Conservation (phyloP, 92 coral and sea anemone genomes). For the Epizoanthus ramosus region DNA sequence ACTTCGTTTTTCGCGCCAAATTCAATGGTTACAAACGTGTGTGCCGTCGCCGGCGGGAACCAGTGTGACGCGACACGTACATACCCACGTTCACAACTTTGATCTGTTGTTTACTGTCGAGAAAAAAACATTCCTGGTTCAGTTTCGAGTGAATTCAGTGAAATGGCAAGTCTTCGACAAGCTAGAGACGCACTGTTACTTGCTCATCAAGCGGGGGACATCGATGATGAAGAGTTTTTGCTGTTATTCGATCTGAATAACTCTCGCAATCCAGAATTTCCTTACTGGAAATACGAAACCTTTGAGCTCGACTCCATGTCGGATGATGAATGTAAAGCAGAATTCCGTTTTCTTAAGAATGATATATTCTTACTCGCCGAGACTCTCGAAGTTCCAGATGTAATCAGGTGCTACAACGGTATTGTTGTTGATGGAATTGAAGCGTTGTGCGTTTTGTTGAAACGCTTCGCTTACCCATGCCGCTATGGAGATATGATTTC, state of each 20-base stretch:
- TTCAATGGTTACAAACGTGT: no score
- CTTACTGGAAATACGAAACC: slow-evolving; percentile 23
- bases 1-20: no score
- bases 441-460: slow-evolving; percentile 36
- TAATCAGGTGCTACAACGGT: slow-evolving; percentile 29
- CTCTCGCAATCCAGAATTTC: slow-evolving; percentile 36
- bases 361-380: slow-evolving; percentile 30
- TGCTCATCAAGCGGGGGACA: not conserved
- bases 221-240: slow-evolving; percentile 8
- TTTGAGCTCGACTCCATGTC: slow-evolving; percentile 42
- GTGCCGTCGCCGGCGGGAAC: no score
- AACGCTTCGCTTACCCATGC: slow-evolving; percentile 40
- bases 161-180: not conserved
- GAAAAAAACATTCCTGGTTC: no score
- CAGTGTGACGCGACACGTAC: no score
- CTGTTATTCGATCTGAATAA: slow-evolving; percentile 9
- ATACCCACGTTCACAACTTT: no score
- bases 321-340: slow-evolving; percentile 41
- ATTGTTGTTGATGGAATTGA: slow-evolving; percentile 41
- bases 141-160: no score
- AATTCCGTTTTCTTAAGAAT: slow-evolving; percentile 36
- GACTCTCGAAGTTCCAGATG: slow-evolving; percentile 11
- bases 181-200: not conserved
- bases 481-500: slow-evolving; percentile 30
- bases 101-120: no score